Percentiles rank a stretch among this genome's conserved stretches.
Evolutionary conservation across 2,797 vertebrate species (phyloP).

Genomic region (Sarcophilus harrisii): DNA sequence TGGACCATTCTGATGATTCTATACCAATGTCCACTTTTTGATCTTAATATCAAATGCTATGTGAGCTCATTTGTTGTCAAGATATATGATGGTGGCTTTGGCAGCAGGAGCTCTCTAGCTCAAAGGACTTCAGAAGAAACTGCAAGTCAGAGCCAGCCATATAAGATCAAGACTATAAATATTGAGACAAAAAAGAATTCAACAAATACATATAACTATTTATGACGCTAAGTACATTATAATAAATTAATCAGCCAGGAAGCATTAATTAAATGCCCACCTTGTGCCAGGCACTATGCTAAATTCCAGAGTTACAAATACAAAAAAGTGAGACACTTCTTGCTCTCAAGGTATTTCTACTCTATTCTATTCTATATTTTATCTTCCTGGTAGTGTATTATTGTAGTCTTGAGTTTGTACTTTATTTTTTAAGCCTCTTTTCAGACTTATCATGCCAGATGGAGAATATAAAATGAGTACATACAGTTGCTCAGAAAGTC

Average conservation of each 20-base stretch:
- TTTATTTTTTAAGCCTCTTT: not conserved
- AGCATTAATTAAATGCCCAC: not conserved
- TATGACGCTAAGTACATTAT: not conserved
- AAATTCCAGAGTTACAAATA: not conserved
- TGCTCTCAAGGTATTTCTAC: not conserved
- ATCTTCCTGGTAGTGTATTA: not conserved
- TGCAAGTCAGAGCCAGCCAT: not conserved
- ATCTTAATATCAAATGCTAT: not conserved
- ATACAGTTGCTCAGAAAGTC: not conserved
- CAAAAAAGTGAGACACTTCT: not conserved
- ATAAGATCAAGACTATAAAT: not conserved
- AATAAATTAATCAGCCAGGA: not conserved
- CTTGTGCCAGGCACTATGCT: not conserved
- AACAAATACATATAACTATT: not conserved
- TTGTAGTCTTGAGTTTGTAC: not conserved
- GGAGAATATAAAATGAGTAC: not conserved
- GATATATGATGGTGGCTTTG: not conserved
- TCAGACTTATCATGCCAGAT: not conserved
- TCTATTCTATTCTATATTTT: not conserved
- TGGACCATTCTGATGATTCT: not conserved
- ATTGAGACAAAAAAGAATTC: not conserved
- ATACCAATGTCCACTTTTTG: not conserved
- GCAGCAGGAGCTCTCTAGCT: not conserved
- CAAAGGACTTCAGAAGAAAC: not conserved
- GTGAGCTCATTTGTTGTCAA: not conserved